Conservation (phyloP, 2,113 vertebrate species). For the Lophochroa leadbeateri region DNA sequence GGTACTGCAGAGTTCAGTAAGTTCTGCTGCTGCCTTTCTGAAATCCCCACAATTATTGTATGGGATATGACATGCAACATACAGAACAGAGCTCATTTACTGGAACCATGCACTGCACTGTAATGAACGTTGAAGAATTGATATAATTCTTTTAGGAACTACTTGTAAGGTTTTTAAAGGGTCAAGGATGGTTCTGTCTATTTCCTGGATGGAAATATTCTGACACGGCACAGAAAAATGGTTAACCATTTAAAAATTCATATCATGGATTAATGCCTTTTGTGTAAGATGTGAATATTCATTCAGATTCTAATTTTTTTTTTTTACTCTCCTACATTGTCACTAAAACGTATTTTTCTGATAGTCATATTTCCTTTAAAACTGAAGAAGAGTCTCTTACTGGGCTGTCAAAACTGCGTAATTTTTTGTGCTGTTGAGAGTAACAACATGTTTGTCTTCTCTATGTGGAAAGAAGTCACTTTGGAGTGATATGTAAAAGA, state of each 20-base stretch:
- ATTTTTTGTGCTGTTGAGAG: background rate
- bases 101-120: background rate
- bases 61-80: background rate
- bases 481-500: background rate
- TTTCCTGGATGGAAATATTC: slow-evolving; percentile 6
- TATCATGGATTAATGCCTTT: background rate
- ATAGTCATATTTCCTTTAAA: background rate
- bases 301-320: background rate
- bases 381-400: background rate
- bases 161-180: background rate
- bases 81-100: background rate
- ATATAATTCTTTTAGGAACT: background rate
- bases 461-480: background rate
- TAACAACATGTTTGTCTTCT: background rate
- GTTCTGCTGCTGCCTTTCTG: background rate
- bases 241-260: background rate
- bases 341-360: background rate
- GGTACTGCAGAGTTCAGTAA: background rate
- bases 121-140: background rate
- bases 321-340: background rate
- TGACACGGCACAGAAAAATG: background rate
- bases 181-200: background rate
- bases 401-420: background rate
- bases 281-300: background rate
- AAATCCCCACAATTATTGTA: background rate